phyloP scores from a whole-genome alignment of 2,113 vertebrate species.

The Acrocephalus kingi region DNA sequence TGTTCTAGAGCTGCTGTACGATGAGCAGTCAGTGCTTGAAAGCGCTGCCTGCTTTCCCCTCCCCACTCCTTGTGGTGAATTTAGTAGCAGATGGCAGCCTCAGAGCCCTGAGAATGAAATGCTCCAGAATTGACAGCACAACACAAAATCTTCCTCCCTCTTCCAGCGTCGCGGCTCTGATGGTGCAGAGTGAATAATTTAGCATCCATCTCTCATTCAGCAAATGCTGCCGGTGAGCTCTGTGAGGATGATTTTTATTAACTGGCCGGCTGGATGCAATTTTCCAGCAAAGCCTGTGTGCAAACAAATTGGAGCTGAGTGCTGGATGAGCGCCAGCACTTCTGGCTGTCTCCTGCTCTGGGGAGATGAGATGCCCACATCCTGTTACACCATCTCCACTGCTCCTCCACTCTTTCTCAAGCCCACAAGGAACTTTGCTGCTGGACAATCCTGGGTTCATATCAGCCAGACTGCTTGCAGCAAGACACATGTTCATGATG shows the following conservation, averaged over 20 bases:
- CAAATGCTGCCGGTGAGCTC: slow-evolving; percentile 1
- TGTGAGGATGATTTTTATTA: slow-evolving; percentile 25
- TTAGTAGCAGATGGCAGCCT: slow-evolving; percentile 33
- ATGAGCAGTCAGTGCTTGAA: neutral
- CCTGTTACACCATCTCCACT: slow-evolving; percentile 17
- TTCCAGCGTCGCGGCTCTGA: neutral
- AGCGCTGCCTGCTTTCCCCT: neutral
- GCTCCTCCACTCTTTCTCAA: neutral
- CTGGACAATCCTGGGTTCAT: neutral
- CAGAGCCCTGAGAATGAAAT: slow-evolving; percentile 16
- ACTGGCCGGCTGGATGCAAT: slow-evolving; percentile 38
- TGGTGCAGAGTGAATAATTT: slow-evolving; percentile 40
- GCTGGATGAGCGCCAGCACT: slow-evolving; percentile 6
- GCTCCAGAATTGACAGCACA: neutral
- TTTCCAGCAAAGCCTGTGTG: slow-evolving; percentile 40
- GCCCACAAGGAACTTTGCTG: neutral
- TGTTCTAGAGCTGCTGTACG: neutral
- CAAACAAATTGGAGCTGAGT: slow-evolving; percentile 22
- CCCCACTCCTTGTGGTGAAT: neutral
- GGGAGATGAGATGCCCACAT: slow-evolving; percentile 27
- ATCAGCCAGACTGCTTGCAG: neutral
- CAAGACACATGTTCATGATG: neutral
- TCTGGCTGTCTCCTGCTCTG: neutral
- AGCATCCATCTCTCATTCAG: slow-evolving; percentile 48
- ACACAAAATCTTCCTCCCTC: neutral